Evolutionary conservation across 2,113 vertebrate species (phyloP).

Genomic region (Gavia stellata): DNA sequence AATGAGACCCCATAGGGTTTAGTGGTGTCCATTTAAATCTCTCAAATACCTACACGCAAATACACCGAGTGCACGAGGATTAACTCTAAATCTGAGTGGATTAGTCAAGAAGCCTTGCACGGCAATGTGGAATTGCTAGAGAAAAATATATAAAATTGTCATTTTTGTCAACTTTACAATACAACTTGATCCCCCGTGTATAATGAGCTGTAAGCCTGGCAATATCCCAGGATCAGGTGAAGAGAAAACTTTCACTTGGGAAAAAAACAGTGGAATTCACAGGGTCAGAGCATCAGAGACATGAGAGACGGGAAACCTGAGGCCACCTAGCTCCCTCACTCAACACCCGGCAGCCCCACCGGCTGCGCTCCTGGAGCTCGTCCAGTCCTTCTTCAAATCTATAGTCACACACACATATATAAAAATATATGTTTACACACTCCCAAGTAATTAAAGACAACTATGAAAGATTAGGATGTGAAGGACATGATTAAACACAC

Average conservation of each 20-base stretch:
- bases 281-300: not conserved
- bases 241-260: constrained; percentile 41
- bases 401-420: not conserved
- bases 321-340: not conserved
- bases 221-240: constrained; percentile 1
- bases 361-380: not conserved
- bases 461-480: not conserved
- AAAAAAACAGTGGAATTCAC: not conserved
- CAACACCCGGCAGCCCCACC: not conserved
- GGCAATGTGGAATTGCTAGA: not conserved
- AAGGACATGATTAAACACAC: not conserved
- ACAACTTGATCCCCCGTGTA: not conserved
- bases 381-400: not conserved
- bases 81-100: constrained; percentile 20
- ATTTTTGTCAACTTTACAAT: constrained; percentile 9
- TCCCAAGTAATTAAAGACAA: not conserved
- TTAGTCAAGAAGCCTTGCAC: constrained; percentile 1
- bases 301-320: not conserved
- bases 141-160: not conserved
- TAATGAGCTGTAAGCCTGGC: constrained; percentile 17
- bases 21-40: constrained; percentile 49
- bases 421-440: not conserved
- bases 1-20: not conserved
- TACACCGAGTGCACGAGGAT: not conserved
- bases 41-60: not conserved